These are phyloP conservation scores for Mythimna ferrago DNA, from an alignment of 2,888 invertebrate species.

Conservation along the genomic window DNA sequence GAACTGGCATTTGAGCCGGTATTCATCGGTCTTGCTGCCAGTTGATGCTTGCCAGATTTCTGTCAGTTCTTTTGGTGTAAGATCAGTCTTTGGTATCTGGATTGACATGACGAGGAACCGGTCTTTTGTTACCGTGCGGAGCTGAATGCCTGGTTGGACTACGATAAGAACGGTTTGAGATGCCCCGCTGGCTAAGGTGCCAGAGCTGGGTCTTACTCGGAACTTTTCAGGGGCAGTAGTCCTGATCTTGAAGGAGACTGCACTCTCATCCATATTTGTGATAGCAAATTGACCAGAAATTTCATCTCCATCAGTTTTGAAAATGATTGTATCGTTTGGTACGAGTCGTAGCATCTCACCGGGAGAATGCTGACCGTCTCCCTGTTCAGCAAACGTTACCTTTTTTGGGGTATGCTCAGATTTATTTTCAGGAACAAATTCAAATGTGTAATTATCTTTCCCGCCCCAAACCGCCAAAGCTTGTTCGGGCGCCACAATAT, in stretches of 20 bases:
- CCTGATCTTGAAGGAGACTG: conserved; percentile 94
- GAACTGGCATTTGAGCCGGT: conserved; percentile 93
- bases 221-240: conserved; percentile 99
- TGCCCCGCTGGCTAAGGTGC: conserved; percentile 92
- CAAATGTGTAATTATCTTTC: conserved; percentile 93
- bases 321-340: conserved; percentile 93
- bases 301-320: conserved; percentile 93
- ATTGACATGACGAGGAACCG: conserved; percentile 97
- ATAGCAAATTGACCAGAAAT: conserved; percentile 92
- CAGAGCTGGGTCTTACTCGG: conserved; percentile 97
- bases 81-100: conserved; percentile 91
- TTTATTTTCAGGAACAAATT: conserved; percentile 92
- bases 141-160: conserved; percentile 93
- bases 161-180: conserved; percentile 93
- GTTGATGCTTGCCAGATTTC: conserved; percentile 94
- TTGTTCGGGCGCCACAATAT: conserved; percentile 94
- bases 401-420: conserved; percentile 87
- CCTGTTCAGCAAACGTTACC: conserved; percentile 83
- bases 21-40: conserved; percentile 92
- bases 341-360: conserved; percentile 91
- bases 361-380: conserved; percentile 79
- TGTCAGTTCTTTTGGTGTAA: conserved; percentile 91
- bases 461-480: conserved; percentile 96
- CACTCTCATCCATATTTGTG: conserved; percentile 92
- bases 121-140: conserved; percentile 93